Percentiles rank a stretch among this genome's conserved stretches.
Conservation (phyloP, 2,888 invertebrate genomes). For the Lasioglossum lativentre region DNA sequence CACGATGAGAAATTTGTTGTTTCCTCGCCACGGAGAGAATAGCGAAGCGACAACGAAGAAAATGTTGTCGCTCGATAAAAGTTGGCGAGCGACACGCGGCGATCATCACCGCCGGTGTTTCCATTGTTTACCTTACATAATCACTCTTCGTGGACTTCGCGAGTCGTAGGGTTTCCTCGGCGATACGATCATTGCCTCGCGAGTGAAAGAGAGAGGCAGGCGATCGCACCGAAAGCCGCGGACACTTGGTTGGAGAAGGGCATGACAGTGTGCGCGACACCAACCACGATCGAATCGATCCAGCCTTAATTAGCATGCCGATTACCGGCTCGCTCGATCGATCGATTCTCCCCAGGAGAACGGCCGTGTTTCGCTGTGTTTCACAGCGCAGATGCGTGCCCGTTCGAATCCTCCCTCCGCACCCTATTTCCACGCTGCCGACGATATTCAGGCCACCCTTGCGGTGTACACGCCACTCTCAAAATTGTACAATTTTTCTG, state of each 20-base stretch:
- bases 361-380: slow-evolving; percentile 10
- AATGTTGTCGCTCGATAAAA: slow-evolving; percentile 1
- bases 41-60: not conserved
- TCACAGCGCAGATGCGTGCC: slow-evolving; percentile 32
- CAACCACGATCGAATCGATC: slow-evolving; percentile 49
- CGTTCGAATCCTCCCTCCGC: slow-evolving; percentile 25
- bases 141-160: slow-evolving; percentile 50
- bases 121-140: slow-evolving; percentile 57
- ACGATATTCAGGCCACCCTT: slow-evolving; percentile 1
- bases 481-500: not conserved
- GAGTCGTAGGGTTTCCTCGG: slow-evolving; percentile 43
- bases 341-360: slow-evolving; percentile 49
- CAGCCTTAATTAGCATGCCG: slow-evolving; percentile 53
- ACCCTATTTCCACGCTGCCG: slow-evolving; percentile 9
- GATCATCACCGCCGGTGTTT: not conserved
- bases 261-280: slow-evolving; percentile 1
- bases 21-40: not conserved
- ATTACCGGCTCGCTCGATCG: slow-evolving; percentile 29
- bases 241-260: not conserved
- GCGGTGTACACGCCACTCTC: not conserved
- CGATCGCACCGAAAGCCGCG: slow-evolving; percentile 12
- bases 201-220: not conserved
- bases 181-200: slow-evolving; percentile 44
- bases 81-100: not conserved
- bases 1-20: no score